phyloP scores from a whole-genome alignment of 2,113 vertebrate genomes.

The Colossoma macropomum region DNA sequence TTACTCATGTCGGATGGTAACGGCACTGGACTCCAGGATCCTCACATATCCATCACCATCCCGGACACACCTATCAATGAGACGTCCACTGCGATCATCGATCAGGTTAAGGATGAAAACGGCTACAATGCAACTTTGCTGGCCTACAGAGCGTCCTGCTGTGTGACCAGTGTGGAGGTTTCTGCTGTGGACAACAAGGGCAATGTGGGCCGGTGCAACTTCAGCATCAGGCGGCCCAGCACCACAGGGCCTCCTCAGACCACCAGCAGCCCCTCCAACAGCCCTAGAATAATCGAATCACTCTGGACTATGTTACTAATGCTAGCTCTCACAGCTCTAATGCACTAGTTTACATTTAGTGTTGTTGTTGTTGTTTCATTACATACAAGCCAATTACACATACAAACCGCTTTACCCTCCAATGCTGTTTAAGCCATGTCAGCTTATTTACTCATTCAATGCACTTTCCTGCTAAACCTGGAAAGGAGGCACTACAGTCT shows the following conservation, averaged over 20 bases:
- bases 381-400: background rate
- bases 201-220: background rate
- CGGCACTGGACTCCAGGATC: slow-evolving; percentile 23
- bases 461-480: too few relatives aligned
- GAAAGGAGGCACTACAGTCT: too few relatives aligned
- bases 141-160: slow-evolving; percentile 15
- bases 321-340: background rate
- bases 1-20: slow-evolving; percentile 30
- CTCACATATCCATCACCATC: background rate
- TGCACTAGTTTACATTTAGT: background rate
- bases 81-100: background rate
- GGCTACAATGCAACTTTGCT: slow-evolving; percentile 21
- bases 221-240: background rate
- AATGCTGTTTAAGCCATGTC: background rate
- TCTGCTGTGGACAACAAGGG: slow-evolving; percentile 24
- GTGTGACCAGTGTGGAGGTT: slow-evolving; percentile 5
- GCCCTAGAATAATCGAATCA: background rate
- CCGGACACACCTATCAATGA: background rate
- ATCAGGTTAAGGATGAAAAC: slow-evolving; percentile 23
- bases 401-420: background rate
- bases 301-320: slow-evolving; percentile 1
- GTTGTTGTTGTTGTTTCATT: background rate
- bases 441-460: too few relatives aligned
- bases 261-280: background rate
- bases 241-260: background rate